Base-by-base conservation (phyloP, 1,140 invertebrate species). In the Listronotus bonariensis region DNA sequence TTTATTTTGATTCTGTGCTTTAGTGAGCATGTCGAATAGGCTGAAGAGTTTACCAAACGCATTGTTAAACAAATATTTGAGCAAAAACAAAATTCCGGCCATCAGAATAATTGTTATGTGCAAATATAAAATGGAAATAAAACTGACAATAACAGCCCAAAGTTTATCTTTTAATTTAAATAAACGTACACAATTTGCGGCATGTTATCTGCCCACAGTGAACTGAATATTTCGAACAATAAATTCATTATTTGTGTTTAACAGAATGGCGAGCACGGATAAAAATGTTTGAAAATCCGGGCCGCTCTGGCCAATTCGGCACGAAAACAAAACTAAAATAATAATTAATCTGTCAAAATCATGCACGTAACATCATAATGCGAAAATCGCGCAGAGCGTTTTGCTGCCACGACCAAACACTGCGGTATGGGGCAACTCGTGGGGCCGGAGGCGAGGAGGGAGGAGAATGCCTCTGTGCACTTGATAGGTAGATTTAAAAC, bases 291-390 rank as follows among this genome's bases (percentile, higher is more conserved):
- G 52, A 32, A 54, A 62, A 48, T 26, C 46, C 26, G 38, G 53
- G 40, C 38, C 54, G 31, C 58, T 64, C 60, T 60, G 70, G 59
- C 68, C 70, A 70, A 68, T 71, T 67, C 53, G 56, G 36, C 46
- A 31, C 42, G 26, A 62, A 62, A 68, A 66, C 65, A 72, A 72
- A 69, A 75, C 75, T 75, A 76, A 76, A 76, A 75, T 76, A 76
- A 76, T 76, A 75, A 76, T 76, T 76, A 76, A 76, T 76, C 75
- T 76, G 75, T 76, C 75, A 76, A 76, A 76, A 75, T 75, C 75
- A 76, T 60, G 68, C 74, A 72, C 71, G 68, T 64, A 74, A 76
- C 74, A 75, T 73, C 73, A 75, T 75, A 75, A 75, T 75, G 70
- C 71, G 72, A 72, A 75, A 75, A 75, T 74, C 72, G 67, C 72